Evolutionary conservation across 1,140 invertebrate species (phyloP).

Genomic region (Chionoecetes opilio): DNA sequence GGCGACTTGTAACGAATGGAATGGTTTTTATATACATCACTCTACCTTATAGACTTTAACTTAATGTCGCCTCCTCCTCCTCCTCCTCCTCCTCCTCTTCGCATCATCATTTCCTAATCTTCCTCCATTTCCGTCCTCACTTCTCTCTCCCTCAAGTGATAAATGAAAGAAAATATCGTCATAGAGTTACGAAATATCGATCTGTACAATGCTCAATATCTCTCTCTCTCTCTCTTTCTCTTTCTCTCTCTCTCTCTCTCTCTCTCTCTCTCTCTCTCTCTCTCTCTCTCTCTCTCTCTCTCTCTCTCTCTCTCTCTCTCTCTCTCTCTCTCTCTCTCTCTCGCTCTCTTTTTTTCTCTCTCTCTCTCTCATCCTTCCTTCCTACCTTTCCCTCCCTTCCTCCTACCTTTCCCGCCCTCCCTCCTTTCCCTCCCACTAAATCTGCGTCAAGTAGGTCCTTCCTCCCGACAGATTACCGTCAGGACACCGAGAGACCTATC

Average conservation of each 20-base stretch:
- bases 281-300: background rate
- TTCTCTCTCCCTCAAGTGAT: background rate
- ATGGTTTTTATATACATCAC: too few relatives aligned
- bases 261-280: slow-evolving; percentile 30
- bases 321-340: background rate
- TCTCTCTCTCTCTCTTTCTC: slow-evolving; percentile 40
- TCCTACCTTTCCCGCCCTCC: background rate
- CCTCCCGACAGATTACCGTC: background rate
- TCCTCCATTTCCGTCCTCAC: background rate
- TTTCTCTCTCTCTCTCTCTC: background rate
- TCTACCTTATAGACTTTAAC: too few relatives aligned
- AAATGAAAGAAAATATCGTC: background rate
- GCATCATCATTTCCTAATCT: slow-evolving; percentile 20
- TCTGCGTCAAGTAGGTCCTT: background rate
- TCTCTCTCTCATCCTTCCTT: too few relatives aligned
- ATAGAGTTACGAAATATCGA: background rate
- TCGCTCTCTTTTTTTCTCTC: background rate
- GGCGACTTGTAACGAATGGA: too few relatives aligned
- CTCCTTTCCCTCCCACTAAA: background rate
- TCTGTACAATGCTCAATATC: background rate
- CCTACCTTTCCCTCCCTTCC: too few relatives aligned
- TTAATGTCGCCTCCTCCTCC: background rate
- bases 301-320: background rate
- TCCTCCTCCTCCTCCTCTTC: background rate
- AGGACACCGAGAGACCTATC: too few relatives aligned